Evolutionary conservation across 2,113 vertebrate species (phyloP).

Genomic region (Bungarus multicinctus): DNA sequence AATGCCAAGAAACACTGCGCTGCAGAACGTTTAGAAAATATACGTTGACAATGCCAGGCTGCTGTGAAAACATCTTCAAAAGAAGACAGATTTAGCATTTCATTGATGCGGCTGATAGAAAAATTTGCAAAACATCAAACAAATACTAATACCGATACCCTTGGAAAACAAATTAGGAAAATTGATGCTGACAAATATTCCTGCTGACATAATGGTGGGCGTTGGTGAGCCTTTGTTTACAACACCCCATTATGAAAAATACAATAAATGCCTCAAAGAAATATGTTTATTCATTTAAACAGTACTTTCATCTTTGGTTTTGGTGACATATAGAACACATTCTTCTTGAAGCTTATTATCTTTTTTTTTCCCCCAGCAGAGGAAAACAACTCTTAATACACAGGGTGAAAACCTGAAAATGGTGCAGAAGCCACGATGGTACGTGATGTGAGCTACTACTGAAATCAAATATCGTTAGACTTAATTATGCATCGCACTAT

Average conservation of each 20-base stretch:
- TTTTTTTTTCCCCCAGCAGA: neutral
- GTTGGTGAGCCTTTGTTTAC: slow-evolving; percentile 65
- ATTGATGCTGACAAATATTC: slow-evolving; percentile 66
- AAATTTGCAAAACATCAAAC: slow-evolving; percentile 63
- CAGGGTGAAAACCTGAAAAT: slow-evolving; percentile 32
- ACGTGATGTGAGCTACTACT: slow-evolving; percentile 3
- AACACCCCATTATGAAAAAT: slow-evolving; percentile 65
- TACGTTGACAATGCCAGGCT: slow-evolving; percentile 15
- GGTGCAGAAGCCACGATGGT: neutral
- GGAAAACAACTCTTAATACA: slow-evolving; percentile 29
- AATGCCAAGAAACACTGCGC: neutral
- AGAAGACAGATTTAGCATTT: slow-evolving; percentile 59
- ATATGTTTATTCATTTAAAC: slow-evolving; percentile 59
- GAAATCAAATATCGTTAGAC: neutral
- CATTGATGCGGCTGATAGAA: slow-evolving; percentile 52
- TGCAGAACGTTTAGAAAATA: slow-evolving; percentile 43
- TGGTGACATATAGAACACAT: slow-evolving; percentile 43
- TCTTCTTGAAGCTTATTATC: slow-evolving; percentile 44
- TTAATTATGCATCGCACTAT: neutral
- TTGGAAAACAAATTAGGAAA: slow-evolving; percentile 65
- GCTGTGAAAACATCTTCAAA: slow-evolving; percentile 47
- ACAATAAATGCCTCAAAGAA: slow-evolving; percentile 58
- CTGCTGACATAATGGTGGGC: slow-evolving; percentile 62
- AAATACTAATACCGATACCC: slow-evolving; percentile 66
- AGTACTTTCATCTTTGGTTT: slow-evolving; percentile 57